Percentiles rank a stretch among this genome's conserved stretches.
Evolutionary conservation across 2,888 invertebrate genomes (phyloP).

Genomic region (Drosophila recens): DNA sequence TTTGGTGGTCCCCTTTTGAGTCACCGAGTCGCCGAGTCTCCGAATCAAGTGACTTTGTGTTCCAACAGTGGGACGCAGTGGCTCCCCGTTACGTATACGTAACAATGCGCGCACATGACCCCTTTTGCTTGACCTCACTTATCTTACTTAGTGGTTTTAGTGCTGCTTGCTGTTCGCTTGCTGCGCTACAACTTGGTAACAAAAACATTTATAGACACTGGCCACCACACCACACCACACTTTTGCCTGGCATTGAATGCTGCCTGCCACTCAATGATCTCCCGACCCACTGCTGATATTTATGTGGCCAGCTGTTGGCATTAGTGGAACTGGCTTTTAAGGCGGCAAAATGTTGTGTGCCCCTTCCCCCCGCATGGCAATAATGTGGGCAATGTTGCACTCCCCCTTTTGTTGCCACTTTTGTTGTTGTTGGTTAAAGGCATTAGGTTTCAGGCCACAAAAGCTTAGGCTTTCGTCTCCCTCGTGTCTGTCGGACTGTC

Average conservation of each 20-base stretch:
- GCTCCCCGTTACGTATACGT: constrained; percentile 47
- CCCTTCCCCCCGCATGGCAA: constrained; percentile 57
- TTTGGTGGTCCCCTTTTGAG: constrained; percentile 10
- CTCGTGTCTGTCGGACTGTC: constrained; percentile 37
- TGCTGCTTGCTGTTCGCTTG: constrained; percentile 55
- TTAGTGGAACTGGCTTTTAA: constrained; percentile 79
- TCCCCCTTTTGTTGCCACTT: constrained; percentile 39
- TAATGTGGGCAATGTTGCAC: constrained; percentile 51
- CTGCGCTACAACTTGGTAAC: constrained; percentile 55
- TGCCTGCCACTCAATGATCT: constrained; percentile 23
- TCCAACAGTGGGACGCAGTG: constrained; percentile 21
- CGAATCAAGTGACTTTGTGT: constrained; percentile 18
- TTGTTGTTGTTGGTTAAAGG: constrained; percentile 58
- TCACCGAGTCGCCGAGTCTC: background rate
- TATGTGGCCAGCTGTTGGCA: constrained; percentile 80
- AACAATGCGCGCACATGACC: constrained; percentile 78
- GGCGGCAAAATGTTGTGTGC: constrained; percentile 63
- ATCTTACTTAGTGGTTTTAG: constrained; percentile 80
- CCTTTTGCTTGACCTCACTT: constrained; percentile 82
- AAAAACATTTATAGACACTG: constrained; percentile 69
- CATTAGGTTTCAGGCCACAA: constrained; percentile 77
- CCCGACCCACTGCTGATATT: constrained; percentile 58
- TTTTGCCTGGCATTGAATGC: background rate
- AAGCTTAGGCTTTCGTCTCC: constrained; percentile 70
- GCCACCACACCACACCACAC: background rate